Evolutionary conservation across 2,113 vertebrate genomes (phyloP).

Genomic region (Platysternon megacephalum): DNA sequence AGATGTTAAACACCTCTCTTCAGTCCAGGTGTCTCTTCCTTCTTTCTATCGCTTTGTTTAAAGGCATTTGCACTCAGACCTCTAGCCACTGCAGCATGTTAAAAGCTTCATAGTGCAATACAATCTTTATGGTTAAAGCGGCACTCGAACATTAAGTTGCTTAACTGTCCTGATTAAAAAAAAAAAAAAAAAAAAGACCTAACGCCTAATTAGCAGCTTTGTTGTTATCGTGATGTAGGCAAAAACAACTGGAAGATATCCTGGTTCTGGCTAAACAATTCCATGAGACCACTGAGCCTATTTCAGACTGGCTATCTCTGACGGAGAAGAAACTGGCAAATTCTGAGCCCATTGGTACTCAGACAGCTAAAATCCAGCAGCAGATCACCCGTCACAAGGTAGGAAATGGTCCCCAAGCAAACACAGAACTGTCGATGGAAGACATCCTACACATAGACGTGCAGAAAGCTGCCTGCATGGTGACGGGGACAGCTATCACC

Average conservation of each 20-base stretch:
- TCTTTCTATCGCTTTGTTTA: background rate
- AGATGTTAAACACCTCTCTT: background rate
- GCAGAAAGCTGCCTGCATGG: rapidly evolving
- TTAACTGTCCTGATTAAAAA: background rate
- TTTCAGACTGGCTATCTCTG: conserved; percentile 93
- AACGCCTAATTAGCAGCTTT: background rate
- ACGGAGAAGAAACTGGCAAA: conserved; percentile 95
- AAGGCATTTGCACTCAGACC: background rate
- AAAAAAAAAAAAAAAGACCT: background rate
- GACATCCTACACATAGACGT: background rate
- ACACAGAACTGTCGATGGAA: background rate
- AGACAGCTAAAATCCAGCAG: conserved; percentile 96
- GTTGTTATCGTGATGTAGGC: conserved; percentile 77
- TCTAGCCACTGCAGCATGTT: too few relatives aligned
- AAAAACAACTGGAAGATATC: conserved; percentile 95
- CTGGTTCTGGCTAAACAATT: conserved; percentile 95
- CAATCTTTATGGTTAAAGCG: too few relatives aligned
- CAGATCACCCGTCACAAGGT: conserved; percentile 97
- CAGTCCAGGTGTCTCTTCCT: background rate
- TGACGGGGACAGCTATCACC: background rate
- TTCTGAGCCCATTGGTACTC: conserved; percentile 96
- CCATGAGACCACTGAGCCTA: conserved; percentile 94
- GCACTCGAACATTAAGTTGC: background rate
- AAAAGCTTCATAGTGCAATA: background rate
- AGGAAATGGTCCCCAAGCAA: background rate